Base-by-base conservation (phyloP, 2,888 invertebrate species). In the Helleia helle region DNA sequence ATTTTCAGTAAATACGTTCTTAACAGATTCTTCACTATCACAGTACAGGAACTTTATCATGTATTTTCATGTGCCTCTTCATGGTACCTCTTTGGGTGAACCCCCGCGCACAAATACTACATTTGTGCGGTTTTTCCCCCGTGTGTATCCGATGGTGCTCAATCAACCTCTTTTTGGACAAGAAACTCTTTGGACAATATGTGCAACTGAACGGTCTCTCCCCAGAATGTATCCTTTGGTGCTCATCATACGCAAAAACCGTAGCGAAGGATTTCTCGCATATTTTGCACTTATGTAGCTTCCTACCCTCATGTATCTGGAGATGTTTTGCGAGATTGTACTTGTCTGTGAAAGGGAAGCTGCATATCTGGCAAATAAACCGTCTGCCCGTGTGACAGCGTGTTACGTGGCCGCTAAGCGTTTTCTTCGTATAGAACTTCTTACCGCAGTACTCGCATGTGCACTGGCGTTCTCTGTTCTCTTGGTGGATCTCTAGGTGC, bases 381-480 rank as follows among this genome's bases (percentile, higher is more conserved):
- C 71, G 56, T 3, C 67, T 65, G 12, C 64, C 71, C 0, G 65
- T 67, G 50, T 84, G 84, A 4, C 66, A 55, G 2, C 70, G 55
- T 0, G 68, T 58, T 0, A 70, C 59, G 46, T 84, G 84, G 0
- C 70, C 62, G 0, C 56, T 46, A 4, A 81, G 52, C 17, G 65
- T 66, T 6, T 65, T 63, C 28, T 73, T 74, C 0, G 73, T 77
- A 44, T 62, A 75, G 56, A 80, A 86, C 27, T 77, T 77, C 48
- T 77, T 77, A 1, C 71, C 74, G 41, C 85, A 86, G n/a, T 77
- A 74, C 40, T 75, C 69, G 47, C 85, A 86, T 5, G 73, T 64
- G 49, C 65, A 71, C 5, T 46, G 54, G 2, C 74, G 54, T 40
- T 77, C 72, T 47, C 83, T 59, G 52, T 75, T 69, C 27, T 68